These are phyloP conservation scores for Arctocebus calabarensis DNA, from an alignment of 2,797 vertebrate genomes.

Conservation along the genomic window DNA sequence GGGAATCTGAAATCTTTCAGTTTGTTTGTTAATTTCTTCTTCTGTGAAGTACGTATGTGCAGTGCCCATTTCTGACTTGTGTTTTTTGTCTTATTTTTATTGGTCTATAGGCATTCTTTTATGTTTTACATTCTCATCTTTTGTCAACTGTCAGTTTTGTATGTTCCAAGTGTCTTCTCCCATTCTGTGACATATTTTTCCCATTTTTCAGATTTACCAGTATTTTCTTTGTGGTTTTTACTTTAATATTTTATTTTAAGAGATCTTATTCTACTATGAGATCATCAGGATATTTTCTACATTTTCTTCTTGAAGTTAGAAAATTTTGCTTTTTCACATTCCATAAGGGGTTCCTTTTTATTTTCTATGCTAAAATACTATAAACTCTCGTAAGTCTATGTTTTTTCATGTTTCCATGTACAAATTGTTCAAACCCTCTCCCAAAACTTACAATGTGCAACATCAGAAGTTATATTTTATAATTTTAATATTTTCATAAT, in stretches of 20 bases:
- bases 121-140: not conserved
- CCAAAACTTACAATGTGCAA: constrained; percentile 34
- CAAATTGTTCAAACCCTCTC: not conserved
- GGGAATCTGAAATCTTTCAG: constrained; percentile 18
- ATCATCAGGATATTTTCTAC: constrained; percentile 24
- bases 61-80: constrained; percentile 40
- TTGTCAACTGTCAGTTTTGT: not conserved
- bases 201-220: not conserved
- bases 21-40: constrained; percentile 35
- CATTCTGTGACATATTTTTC: not conserved
- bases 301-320: constrained; percentile 15
- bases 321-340: constrained; percentile 40
- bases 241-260: constrained; percentile 59
- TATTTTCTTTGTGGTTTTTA: constrained; percentile 57
- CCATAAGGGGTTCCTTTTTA: not conserved
- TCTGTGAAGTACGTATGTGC: not conserved
- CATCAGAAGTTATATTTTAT: constrained; percentile 46
- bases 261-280: not conserved
- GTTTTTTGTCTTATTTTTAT: not conserved
- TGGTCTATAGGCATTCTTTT: constrained; percentile 15
- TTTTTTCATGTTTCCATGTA: constrained; percentile 1
- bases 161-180: constrained; percentile 12
- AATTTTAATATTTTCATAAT: constrained; percentile 43
- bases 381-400: not conserved
- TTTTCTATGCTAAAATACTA: constrained; percentile 32